Percentiles rank a stretch among this genome's conserved stretches.
Conservation (phyloP, 2,888 invertebrate genomes). For the Gisinianus flammeolus region DNA sequence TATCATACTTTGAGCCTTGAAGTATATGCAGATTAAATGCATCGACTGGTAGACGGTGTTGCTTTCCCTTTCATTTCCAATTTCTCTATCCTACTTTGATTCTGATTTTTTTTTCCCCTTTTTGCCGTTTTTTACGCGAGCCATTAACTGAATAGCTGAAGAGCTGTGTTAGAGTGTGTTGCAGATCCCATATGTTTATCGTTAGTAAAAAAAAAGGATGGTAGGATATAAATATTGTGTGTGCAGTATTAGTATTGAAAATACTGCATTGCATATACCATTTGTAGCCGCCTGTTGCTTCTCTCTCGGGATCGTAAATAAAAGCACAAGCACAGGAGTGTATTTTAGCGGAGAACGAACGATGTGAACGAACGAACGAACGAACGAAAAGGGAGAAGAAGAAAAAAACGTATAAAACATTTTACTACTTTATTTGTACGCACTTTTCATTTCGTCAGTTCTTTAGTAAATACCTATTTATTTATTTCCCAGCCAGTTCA, state of each 20-base stretch:
- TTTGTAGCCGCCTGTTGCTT: constrained; percentile 10
- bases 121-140: no score
- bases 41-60: no score
- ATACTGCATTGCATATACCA: background rate
- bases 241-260: background rate
- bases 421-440: constrained; percentile 16
- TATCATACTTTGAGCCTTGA: no score
- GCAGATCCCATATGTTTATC: background rate
- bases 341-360: no score
- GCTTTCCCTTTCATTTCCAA: no score
- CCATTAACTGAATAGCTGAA: no score
- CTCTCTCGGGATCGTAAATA: constrained; percentile 14
- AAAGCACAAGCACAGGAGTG: background rate
- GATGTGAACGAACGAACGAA: no score
- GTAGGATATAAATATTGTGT: background rate
- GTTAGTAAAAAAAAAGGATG: background rate
- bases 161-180: no score
- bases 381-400: no score
- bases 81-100: no score
- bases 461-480: background rate
- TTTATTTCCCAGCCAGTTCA: background rate
- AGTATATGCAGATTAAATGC: no score
- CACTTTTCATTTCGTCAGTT: constrained; percentile 1
- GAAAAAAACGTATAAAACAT: constrained; percentile 16
- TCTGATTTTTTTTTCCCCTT: no score